Conservation (phyloP, 2,888 invertebrate species). For the Calliopum simillimum region DNA sequence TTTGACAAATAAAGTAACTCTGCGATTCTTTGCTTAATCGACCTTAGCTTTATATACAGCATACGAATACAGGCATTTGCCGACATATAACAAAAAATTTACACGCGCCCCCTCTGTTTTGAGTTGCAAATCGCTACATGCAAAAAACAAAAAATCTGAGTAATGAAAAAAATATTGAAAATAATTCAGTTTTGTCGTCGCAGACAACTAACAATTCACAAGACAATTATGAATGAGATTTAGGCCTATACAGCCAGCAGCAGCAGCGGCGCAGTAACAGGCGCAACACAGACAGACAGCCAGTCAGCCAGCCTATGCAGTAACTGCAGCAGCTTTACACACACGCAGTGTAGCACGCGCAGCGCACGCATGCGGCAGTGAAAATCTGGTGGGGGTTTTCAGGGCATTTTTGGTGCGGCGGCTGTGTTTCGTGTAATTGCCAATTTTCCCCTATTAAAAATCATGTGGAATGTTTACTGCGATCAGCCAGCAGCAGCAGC, state of each 20-base stretch:
- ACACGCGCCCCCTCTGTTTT: slow-evolving; percentile 43
- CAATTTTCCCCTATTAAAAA: slow-evolving; percentile 21
- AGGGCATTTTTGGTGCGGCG: slow-evolving; percentile 38
- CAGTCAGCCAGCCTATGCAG: slow-evolving; percentile 15
- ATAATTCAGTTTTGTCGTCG: slow-evolving; percentile 60
- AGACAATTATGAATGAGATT: slow-evolving; percentile 30
- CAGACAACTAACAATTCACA: slow-evolving; percentile 28
- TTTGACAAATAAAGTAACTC: slow-evolving; percentile 63
- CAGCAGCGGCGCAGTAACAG: neutral
- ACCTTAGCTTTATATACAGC: slow-evolving; percentile 60
- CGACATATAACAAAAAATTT: slow-evolving; percentile 11
- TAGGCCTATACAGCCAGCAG: slow-evolving; percentile 29
- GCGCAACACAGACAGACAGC: neutral
- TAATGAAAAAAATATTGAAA: slow-evolving; percentile 46
- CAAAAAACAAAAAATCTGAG: slow-evolving; percentile 49
- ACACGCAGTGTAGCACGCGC: neutral
- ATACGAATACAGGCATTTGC: slow-evolving; percentile 33
- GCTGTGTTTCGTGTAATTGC: slow-evolving; percentile 10
- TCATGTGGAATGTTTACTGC: neutral
- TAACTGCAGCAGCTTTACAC: slow-evolving; percentile 17
- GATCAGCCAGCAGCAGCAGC: slow-evolving; percentile 3
- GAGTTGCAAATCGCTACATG: slow-evolving; percentile 55
- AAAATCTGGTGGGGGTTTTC: slow-evolving; percentile 41
- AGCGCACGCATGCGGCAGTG: slow-evolving; percentile 23
- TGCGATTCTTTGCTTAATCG: slow-evolving; percentile 60